Evolutionary conservation across 2,113 vertebrate genomes (phyloP).

Genomic region (human (Homo sapiens)): GRCh38 chr4:32992001-32992500

Average conservation of each 20-base stretch:
- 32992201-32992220: conserved; percentile 79
- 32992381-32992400: conserved; percentile 50
- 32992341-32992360: conserved; percentile 61
- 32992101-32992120: conserved; percentile 66
- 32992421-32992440: background rate
- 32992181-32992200: conserved; percentile 76
- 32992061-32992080: conserved; percentile 30
- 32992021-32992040: conserved; percentile 2
- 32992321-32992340: conserved; percentile 3
- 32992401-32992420: background rate
- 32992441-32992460: conserved; percentile 36
- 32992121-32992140: conserved; percentile 63
- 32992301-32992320: conserved; percentile 72
- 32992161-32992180: conserved; percentile 73
- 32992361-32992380: conserved; percentile 42
- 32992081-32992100: conserved; percentile 56
- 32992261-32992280: conserved; percentile 65
- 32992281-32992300: conserved; percentile 48
- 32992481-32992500: conserved; percentile 12
- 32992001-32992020: conserved; percentile 44
- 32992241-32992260: conserved; percentile 51
- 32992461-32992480: background rate
- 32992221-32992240: conserved; percentile 56
- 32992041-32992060: background rate
- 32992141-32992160: conserved; percentile 59